Evolutionary conservation across 2,888 invertebrate species (phyloP).

Genomic region (Scaptodrosophila latifasciaeformis): DNA sequence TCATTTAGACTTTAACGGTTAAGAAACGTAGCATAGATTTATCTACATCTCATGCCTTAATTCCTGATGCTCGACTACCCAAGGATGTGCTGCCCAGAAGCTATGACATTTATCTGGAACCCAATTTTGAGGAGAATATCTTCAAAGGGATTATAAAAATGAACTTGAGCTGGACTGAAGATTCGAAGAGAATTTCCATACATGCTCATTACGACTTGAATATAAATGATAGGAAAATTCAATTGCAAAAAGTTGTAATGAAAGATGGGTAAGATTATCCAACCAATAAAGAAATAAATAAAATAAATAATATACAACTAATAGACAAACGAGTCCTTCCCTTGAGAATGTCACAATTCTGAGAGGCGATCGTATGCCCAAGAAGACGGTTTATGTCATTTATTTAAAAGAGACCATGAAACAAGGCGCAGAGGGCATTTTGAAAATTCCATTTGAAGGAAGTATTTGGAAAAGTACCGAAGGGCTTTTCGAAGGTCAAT

Average conservation of each 20-base stretch:
- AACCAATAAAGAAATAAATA: too few relatives aligned
- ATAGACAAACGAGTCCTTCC: slow-evolving; percentile 16
- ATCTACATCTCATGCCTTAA: slow-evolving; percentile 81
- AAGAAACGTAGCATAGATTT: slow-evolving; percentile 82
- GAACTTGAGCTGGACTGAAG: slow-evolving; percentile 80
- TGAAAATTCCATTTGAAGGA: slow-evolving; percentile 82
- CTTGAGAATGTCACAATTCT: slow-evolving; percentile 55
- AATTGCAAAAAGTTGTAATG: slow-evolving; percentile 67
- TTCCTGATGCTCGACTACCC: slow-evolving; percentile 80
- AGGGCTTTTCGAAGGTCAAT: slow-evolving; percentile 83
- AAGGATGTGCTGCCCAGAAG: slow-evolving; percentile 80
- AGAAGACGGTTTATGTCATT: slow-evolving; percentile 80
- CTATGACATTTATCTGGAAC: slow-evolving; percentile 82
- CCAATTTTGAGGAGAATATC: slow-evolving; percentile 79
- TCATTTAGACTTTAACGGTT: too few relatives aligned
- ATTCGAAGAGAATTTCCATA: slow-evolving; percentile 79
- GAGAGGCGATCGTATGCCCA: slow-evolving; percentile 77
- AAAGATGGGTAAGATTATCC: slow-evolving; percentile 18
- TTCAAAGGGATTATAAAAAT: slow-evolving; percentile 83
- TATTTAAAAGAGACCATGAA: slow-evolving; percentile 78
- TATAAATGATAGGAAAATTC: slow-evolving; percentile 77
- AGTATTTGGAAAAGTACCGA: slow-evolving; percentile 80
- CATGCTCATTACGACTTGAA: slow-evolving; percentile 81
- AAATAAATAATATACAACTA: not conserved
- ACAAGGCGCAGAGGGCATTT: slow-evolving; percentile 78